Conservation (phyloP, 2,113 vertebrate species). For the Australoheros scitulus region DNA sequence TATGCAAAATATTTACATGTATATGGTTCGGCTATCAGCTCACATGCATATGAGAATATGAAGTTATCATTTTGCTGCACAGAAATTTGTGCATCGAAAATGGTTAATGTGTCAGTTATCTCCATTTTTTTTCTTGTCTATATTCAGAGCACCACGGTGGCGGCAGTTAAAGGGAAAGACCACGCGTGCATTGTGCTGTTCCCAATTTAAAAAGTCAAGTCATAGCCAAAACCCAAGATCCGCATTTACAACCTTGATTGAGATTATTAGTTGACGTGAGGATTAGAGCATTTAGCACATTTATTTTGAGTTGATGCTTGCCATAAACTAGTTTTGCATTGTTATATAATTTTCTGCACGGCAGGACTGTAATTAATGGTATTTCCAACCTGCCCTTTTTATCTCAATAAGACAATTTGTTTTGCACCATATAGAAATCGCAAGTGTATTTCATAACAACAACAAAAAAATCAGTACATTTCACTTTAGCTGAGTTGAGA, state of each 20-base stretch:
- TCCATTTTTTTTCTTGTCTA: background rate
- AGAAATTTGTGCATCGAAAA: background rate
- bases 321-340: background rate
- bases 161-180: background rate
- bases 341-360: background rate
- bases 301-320: background rate
- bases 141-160: background rate
- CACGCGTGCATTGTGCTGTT: background rate
- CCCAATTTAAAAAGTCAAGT: background rate
- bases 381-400: background rate
- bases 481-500: background rate
- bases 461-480: background rate
- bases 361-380: background rate
- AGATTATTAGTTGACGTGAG: background rate
- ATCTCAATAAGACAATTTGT: background rate
- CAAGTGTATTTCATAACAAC: background rate
- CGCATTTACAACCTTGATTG: background rate
- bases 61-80: background rate
- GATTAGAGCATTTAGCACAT: background rate
- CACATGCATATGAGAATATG: background rate
- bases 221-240: background rate
- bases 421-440: background rate
- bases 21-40: background rate
- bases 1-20: background rate
- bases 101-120: background rate